phyloP scores from a whole-genome alignment of 23 tunicate genomes.

The Ascidia mentula region DNA sequence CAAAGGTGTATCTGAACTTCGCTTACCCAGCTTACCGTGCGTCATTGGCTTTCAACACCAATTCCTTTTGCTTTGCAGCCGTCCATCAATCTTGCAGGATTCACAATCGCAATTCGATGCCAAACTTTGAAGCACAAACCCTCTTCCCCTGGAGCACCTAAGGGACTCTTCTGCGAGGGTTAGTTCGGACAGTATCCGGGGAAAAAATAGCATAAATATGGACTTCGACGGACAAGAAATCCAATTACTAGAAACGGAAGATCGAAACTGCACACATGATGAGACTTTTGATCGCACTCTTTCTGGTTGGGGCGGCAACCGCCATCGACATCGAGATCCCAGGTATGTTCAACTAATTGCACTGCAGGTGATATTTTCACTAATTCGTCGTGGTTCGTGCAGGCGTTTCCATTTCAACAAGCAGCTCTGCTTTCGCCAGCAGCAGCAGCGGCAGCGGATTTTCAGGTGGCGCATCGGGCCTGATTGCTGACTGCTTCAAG shows the following conservation, averaged over 20 bases:
- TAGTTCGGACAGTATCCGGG: neutral
- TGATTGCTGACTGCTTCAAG: neutral
- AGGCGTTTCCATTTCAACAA: neutral
- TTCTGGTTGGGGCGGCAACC: neutral
- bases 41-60: too few relatives aligned
- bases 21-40: too few relatives aligned
- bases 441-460: neutral
- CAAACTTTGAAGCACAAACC: neutral
- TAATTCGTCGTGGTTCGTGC: neutral
- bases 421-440: neutral
- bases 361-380: neutral
- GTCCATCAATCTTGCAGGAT: too few relatives aligned
- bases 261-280: neutral
- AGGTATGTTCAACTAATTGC: neutral
- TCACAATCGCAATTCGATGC: too few relatives aligned
- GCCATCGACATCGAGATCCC: neutral
- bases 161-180: neutral
- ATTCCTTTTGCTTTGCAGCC: too few relatives aligned
- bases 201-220: neutral
- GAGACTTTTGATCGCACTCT: conserved; percentile 1
- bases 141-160: neutral
- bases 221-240: neutral
- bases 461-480: neutral
- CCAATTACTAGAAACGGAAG: neutral
- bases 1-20: too few relatives aligned